Percentiles rank a stretch among this genome's conserved stretches.
These are phyloP conservation scores for Melikaiella ostensackeni DNA, from an alignment of 2,888 invertebrate species.

Conservation along the genomic window DNA sequence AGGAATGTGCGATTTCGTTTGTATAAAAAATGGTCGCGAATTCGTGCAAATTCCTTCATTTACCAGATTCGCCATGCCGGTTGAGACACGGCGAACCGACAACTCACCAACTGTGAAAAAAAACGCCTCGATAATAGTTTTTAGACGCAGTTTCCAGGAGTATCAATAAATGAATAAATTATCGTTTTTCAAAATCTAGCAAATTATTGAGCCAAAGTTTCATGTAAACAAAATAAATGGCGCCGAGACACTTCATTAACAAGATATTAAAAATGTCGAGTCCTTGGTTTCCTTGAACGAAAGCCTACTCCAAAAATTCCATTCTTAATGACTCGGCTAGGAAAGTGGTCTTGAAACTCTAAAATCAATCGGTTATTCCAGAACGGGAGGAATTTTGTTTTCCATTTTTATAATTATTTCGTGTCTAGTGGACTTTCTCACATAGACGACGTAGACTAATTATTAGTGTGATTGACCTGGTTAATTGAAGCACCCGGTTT, in stretches of 20 bases:
- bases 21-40: conserved; percentile 63
- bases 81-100: conserved; percentile 39
- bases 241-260: conserved; percentile 52
- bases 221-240: conserved; percentile 66
- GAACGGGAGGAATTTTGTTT: background rate
- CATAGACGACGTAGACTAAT: conserved; percentile 12
- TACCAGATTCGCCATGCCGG: conserved; percentile 66
- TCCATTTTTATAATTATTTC: background rate
- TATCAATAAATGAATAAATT: background rate
- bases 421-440: conserved; percentile 20
- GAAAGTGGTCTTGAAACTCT: background rate
- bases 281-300: conserved; percentile 8
- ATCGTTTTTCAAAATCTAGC: background rate
- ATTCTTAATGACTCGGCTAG: background rate
- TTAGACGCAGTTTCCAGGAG: background rate
- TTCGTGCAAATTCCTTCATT: conserved; percentile 63
- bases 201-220: background rate
- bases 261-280: conserved; percentile 31
- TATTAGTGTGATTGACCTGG: conserved; percentile 37
- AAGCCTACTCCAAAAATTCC: conserved; percentile 5
- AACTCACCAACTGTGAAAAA: background rate
- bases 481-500: conserved; percentile 34
- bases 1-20: conserved; percentile 61
- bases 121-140: background rate
- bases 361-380: background rate